phyloP scores from a whole-genome alignment of 2,797 vertebrate species.

The Paguma larvata region DNA sequence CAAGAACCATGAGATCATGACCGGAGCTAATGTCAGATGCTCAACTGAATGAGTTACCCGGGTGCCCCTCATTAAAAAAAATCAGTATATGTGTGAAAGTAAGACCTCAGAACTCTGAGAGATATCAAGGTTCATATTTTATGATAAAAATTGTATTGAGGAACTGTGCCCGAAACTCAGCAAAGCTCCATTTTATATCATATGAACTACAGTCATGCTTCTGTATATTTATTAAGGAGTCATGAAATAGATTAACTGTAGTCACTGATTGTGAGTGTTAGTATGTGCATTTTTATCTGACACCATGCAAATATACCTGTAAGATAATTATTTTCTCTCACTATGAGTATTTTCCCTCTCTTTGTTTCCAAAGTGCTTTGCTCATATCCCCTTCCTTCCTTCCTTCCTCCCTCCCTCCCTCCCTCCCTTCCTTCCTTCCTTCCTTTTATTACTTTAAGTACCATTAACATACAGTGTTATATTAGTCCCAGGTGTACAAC shows the following conservation, averaged over 20 bases:
- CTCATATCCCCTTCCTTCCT: too few relatives aligned
- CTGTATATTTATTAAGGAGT: background rate
- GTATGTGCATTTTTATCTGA: background rate
- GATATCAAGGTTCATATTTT: background rate
- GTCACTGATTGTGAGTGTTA: background rate
- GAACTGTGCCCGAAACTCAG: background rate
- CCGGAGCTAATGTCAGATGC: fast-evolving
- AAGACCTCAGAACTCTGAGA: background rate
- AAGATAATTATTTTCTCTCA: background rate
- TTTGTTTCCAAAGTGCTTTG: background rate
- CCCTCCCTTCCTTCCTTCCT: background rate
- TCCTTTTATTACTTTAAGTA: background rate
- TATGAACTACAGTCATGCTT: background rate
- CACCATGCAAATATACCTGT: background rate
- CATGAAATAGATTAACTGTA: background rate
- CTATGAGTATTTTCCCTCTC: background rate
- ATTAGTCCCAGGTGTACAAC: background rate
- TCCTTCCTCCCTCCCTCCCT: too few relatives aligned
- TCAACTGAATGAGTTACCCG: too few relatives aligned
- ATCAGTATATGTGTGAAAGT: background rate
- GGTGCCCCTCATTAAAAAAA: background rate
- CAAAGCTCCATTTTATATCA: background rate
- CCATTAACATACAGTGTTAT: background rate
- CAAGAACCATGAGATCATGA: too few relatives aligned
- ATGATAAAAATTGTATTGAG: background rate